Evolutionary conservation across 2,888 invertebrate genomes (phyloP).

Genomic region (Drosophila paramelanica): DNA sequence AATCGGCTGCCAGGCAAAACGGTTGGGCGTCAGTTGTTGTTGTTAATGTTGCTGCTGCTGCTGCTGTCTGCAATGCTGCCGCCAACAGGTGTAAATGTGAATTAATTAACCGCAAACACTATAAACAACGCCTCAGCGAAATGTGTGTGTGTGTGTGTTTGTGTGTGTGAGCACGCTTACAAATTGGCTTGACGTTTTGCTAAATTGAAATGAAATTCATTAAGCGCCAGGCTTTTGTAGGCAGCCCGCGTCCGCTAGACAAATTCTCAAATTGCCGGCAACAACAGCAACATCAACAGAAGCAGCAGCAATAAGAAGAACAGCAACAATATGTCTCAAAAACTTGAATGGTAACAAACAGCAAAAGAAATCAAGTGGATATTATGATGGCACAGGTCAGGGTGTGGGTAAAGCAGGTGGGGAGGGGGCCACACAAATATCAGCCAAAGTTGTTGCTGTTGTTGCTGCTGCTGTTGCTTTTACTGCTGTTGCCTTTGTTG

Average conservation of each 20-base stretch:
- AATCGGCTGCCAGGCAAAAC: conserved; percentile 31
- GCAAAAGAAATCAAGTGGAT: conserved; percentile 66
- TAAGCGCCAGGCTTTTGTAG: conserved; percentile 54
- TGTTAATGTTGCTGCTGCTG: conserved; percentile 12
- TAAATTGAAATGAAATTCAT: conserved; percentile 78
- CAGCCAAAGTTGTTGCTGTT: conserved; percentile 18
- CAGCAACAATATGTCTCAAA: conserved; percentile 60
- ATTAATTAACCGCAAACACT: conserved; percentile 85
- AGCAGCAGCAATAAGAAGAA: conserved; percentile 10
- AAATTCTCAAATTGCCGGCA: conserved; percentile 53
- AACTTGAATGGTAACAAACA: conserved; percentile 29
- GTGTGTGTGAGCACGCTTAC: conserved; percentile 44
- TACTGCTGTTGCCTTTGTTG: conserved; percentile 26
- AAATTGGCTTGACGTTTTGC: conserved; percentile 71
- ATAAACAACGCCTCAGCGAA: conserved; percentile 77
- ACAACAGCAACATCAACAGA: conserved; percentile 1
- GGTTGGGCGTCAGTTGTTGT: conserved; percentile 40
- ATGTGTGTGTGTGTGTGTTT: conserved; percentile 1
- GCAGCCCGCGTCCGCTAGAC: conserved; percentile 53
- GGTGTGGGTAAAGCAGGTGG: not conserved
- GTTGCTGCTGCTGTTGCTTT: not conserved
- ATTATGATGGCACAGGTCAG: conserved; percentile 52
- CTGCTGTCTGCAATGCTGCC: conserved; percentile 48
- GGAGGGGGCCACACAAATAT: conserved; percentile 23
- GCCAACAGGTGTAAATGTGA: conserved; percentile 84